Evolutionary conservation across 2,797 vertebrate genomes (phyloP).

Genomic region (Tiaroga cobitis): DNA sequence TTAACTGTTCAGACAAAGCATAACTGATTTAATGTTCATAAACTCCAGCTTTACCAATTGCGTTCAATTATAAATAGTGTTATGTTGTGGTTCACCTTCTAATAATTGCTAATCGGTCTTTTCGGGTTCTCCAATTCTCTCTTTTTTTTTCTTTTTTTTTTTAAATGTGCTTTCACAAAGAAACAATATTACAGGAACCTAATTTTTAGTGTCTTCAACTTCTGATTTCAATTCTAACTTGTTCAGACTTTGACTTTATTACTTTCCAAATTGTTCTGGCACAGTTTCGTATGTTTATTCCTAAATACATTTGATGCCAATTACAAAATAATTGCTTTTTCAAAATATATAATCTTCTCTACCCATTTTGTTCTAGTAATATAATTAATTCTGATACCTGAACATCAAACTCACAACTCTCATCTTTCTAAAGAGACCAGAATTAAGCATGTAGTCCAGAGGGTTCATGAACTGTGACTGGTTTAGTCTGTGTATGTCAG

Average conservation of each 20-base stretch:
- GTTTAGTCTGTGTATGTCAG: not conserved
- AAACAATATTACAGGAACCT: not conserved
- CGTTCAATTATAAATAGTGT: not conserved
- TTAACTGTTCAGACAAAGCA: no score
- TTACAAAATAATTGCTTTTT: not conserved
- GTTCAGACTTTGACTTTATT: not conserved
- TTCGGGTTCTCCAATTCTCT: no score
- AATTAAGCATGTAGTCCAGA: not conserved
- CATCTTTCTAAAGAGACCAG: not conserved
- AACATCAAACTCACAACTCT: not conserved
- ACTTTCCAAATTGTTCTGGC: not conserved
- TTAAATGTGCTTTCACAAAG: not conserved
- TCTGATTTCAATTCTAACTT: not conserved
- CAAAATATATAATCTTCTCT: not conserved
- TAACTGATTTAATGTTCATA: not conserved
- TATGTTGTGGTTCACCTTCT: not conserved
- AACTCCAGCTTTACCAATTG: not conserved
- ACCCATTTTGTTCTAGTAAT: accelerated
- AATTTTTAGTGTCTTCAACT: not conserved
- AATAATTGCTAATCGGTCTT: no score
- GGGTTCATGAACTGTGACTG: not conserved
- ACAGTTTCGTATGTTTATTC: not conserved
- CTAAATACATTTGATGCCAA: not conserved
- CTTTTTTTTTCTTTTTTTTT: no score
- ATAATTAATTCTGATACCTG: not conserved